Evolutionary conservation across 1,140 invertebrate genomes (phyloP).

Genomic region (Acromyrmex heyeri): DNA sequence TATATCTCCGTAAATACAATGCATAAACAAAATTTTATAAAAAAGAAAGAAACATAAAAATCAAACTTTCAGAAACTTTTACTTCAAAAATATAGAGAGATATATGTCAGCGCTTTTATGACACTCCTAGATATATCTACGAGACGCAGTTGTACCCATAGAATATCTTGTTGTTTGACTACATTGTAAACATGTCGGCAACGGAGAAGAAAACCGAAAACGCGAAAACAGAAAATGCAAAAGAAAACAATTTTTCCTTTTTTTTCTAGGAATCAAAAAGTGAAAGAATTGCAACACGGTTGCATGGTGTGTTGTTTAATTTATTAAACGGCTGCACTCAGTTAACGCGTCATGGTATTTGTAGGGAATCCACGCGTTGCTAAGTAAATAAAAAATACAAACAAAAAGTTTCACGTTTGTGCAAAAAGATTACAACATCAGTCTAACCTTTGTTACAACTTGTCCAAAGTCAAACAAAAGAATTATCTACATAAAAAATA

Average conservation of each 20-base stretch:
- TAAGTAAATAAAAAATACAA: neutral
- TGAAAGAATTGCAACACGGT: neutral
- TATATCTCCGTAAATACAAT: neutral
- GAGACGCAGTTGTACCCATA: neutral
- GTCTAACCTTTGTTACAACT: neutral
- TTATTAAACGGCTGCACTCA: conserved; percentile 30
- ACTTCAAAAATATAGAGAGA: conserved; percentile 3
- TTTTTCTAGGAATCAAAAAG: neutral
- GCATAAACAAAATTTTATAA: neutral
- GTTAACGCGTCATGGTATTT: conserved; percentile 20
- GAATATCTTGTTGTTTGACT: neutral
- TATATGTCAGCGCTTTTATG: neutral
- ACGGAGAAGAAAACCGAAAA: neutral
- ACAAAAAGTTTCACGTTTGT: neutral
- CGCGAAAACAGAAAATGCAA: neutral
- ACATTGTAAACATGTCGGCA: neutral
- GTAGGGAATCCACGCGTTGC: neutral
- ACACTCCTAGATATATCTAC: neutral
- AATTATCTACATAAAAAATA: neutral
- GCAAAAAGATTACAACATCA: neutral
- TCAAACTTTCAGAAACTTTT: neutral
- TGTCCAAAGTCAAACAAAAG: neutral
- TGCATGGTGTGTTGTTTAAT: conserved; percentile 2
- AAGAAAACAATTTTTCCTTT: neutral
- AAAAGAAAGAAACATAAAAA: neutral